Base-by-base conservation (phyloP, 2,888 invertebrate genomes). In the Plusia festucae region DNA sequence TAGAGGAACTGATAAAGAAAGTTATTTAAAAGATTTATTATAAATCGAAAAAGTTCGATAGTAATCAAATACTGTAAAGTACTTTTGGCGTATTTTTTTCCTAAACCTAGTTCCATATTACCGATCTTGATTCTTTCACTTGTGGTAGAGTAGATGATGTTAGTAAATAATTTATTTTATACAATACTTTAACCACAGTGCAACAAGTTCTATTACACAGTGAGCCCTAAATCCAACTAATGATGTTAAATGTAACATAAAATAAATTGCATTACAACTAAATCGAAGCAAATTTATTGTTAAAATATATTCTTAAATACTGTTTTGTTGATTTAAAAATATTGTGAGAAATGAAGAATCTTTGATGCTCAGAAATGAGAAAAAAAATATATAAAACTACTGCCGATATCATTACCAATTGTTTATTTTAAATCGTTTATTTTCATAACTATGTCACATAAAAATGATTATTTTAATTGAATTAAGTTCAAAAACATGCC, bases 221-320 rank as follows among this genome's bases (percentile, higher is more conserved):
- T 59, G 61, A 69, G 73, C 71, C 79, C 77, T 65, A 69, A 65
- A 65, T 58, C 53, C 27, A 64, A 63, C 65, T 32, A 51, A 68
- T 56, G 40, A 53, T 52, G 54, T 49, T 59, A 34, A 56, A 76
- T 64, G 57, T 71, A 64, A 76, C 53, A 65, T 75, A 68, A 72
- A 77, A 67, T 68, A 78, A 76, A 79, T 72, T 81, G 79, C 77
- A 70, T 76, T 65, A 72, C 54, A 63, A 73, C 76, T 81, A 79
- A 63, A 67, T 57, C 68, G 76, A 79, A 73, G 59, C 72, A 70
- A 72, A 49, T 20, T 49, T 1, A 49, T 49, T 49, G 20, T 20
- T 49, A 18, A 49, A 11, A 20, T 49, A 49, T 18, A 18, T 49
- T 4, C 46, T 11, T 20, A 20, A 18, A 49, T 20, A 15, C 5